A percentile compares a stretch with the other conserved stretches of the same genome.
Conservation (phyloP, 2,113 vertebrate genomes). For the Daubentonia madagascariensis region DNA sequence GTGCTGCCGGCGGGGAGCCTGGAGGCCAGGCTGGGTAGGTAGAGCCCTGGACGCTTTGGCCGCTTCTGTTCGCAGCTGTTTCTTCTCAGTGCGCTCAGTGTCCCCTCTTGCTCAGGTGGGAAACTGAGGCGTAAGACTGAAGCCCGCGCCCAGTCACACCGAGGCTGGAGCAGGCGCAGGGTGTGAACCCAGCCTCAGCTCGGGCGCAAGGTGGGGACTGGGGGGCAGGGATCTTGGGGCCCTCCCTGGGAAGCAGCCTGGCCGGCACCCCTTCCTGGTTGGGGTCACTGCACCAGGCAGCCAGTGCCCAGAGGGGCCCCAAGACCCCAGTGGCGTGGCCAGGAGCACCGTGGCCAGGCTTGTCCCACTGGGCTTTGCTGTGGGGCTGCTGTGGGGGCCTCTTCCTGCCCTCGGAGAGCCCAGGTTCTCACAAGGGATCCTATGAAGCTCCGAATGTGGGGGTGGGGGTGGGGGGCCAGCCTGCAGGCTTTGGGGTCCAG, state of each 20-base stretch:
- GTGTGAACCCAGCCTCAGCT: no score
- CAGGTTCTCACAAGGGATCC: fast-evolving
- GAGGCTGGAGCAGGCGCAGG: fast-evolving
- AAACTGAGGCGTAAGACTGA: background rate
- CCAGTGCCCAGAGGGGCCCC: no score
- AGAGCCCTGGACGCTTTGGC: fast-evolving
- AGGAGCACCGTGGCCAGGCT: background rate
- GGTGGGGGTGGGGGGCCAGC: background rate
- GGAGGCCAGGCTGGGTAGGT: background rate
- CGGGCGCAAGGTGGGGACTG: background rate
- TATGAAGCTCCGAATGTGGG: no score
- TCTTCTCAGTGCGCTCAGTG: background rate
- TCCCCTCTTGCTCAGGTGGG: background rate
- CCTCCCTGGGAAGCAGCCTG: no score
- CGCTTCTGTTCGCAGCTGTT: background rate
- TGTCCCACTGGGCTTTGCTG: fast-evolving
- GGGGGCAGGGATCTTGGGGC: background rate
- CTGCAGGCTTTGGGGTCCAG: background rate
- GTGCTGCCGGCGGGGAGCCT: background rate
- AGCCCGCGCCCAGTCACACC: fast-evolving
- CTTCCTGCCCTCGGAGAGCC: fast-evolving
- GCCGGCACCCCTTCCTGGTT: background rate
- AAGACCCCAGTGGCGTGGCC: fast-evolving
- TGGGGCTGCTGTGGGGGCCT: fast-evolving
- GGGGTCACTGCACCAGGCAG: background rate